A percentile compares a stretch with the other conserved stretches of the same genome.
Evolutionary conservation across 2,888 invertebrate species (phyloP).

Genomic region (Dasypolia templi): DNA sequence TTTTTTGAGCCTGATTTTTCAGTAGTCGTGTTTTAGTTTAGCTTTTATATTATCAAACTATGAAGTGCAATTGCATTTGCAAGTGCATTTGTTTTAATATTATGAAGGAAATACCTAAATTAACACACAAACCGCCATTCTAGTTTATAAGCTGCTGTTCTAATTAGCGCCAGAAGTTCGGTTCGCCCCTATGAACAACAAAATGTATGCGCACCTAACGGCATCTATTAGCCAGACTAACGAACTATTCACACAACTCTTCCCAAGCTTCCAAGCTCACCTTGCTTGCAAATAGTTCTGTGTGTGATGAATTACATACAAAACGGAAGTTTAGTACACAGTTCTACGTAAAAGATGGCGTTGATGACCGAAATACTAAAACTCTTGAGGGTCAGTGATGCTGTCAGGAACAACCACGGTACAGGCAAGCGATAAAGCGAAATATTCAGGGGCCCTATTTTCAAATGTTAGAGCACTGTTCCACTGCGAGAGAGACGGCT

Average conservation of each 20-base stretch:
- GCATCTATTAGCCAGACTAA: conserved; percentile 33
- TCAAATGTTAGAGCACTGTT: background rate
- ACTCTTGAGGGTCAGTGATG: background rate
- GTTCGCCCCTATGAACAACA: too few relatives aligned
- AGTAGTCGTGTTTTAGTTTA: too few relatives aligned
- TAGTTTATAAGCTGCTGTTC: too few relatives aligned
- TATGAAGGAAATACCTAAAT: too few relatives aligned
- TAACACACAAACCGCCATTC: too few relatives aligned
- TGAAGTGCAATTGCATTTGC: too few relatives aligned
- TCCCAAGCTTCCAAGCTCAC: background rate
- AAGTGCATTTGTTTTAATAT: too few relatives aligned
- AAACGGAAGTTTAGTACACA: background rate
- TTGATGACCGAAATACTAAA: background rate
- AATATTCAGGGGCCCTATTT: background rate
- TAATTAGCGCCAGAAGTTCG: too few relatives aligned
- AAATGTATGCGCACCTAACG: background rate
- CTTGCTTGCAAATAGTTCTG: conserved; percentile 3
- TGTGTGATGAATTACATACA: background rate
- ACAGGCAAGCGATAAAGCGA: background rate
- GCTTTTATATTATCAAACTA: too few relatives aligned
- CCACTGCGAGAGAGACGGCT: background rate
- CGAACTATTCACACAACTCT: background rate
- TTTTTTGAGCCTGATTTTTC: too few relatives aligned
- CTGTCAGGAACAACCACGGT: background rate
- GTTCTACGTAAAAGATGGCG: conserved; percentile 40